A percentile compares a stretch with the other conserved stretches of the same genome.
phyloP scores from a whole-genome alignment of 2,888 invertebrate genomes.

The Girardia tigrina region DNA sequence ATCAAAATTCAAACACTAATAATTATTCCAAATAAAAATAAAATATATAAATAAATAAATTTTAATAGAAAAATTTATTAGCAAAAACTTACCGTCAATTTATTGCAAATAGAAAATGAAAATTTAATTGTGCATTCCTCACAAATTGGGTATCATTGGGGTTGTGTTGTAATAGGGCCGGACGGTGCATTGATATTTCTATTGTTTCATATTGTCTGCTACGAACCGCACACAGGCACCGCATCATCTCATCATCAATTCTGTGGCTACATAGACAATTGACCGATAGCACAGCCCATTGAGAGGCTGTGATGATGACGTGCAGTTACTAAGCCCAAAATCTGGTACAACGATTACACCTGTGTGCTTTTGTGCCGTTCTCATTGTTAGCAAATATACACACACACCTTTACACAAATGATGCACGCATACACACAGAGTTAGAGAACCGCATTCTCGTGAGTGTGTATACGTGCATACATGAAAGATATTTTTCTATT shows the following conservation, averaged over 20 bases:
- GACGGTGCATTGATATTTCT: conserved; percentile 20
- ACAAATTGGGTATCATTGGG: conserved; percentile 23
- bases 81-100: background rate
- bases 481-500: background rate
- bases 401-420: background rate
- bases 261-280: conserved; percentile 13
- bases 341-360: conserved; percentile 19
- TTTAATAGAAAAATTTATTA: background rate
- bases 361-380: conserved; percentile 11
- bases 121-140: conserved; percentile 17
- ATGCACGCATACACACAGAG: too few relatives aligned
- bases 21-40: background rate
- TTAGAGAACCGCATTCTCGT: too few relatives aligned
- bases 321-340: conserved; percentile 17
- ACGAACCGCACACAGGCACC: conserved; percentile 20
- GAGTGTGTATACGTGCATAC: background rate
- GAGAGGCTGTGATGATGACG: conserved; percentile 19
- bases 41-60: background rate
- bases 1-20: background rate
- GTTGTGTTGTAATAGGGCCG: conserved; percentile 23
- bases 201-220: conserved; percentile 23
- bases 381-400: conserved; percentile 19
- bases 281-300: conserved; percentile 12
- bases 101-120: conserved; percentile 18
- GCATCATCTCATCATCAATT: conserved; percentile 12